Base-by-base conservation (phyloP, 2,113 vertebrate genomes). In the Bufo bufo region DNA sequence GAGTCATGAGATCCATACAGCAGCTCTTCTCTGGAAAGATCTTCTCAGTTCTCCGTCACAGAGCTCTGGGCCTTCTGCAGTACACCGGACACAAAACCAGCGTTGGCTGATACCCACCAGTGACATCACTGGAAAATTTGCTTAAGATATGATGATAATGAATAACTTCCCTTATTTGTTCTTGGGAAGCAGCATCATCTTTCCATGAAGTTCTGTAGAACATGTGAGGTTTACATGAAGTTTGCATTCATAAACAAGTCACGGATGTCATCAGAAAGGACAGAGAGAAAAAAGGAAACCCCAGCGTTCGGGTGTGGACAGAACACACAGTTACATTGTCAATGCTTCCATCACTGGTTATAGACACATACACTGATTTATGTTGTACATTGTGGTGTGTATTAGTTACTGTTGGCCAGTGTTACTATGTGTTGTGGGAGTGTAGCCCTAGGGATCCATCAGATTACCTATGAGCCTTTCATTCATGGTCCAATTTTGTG, bases 131-230 rank as follows among this genome's bases (percentile, higher is more conserved):
- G 33, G 23, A 10, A 11, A 45, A 19, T 81, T 9, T 81, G 16
- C 56, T 33, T 23, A n/a, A 33, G 50, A 56, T 78, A 52, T 10
- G 20, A 56, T 54, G 43, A 43, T 20, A 56, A 79, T 56, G 16
- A 80, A 59, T 80, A 13, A 43, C 23, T 61, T 81, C 33, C 79
- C 33, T 47, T 61, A 45, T 61, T 47, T 81, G 79, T 81, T 81
- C 33, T 61, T 33, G 33, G 56, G 8, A 61, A 81, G 79, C 63
- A 33, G 63, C 79, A 45, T 81, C 9, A 81, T 61, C 6, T 43
- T 10, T 33, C 9, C 23, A 14, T 59, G 5, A 2, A 33, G 54
- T 80, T 59, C 16, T 80, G 3, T 9, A 23, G 23, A 80, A 61
- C 56, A 81, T 71, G 49, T 71, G 49, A 54, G 16, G 63, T 71